Conservation (phyloP, 2,113 vertebrate genomes). For the Tiliqua scincoides region DNA sequence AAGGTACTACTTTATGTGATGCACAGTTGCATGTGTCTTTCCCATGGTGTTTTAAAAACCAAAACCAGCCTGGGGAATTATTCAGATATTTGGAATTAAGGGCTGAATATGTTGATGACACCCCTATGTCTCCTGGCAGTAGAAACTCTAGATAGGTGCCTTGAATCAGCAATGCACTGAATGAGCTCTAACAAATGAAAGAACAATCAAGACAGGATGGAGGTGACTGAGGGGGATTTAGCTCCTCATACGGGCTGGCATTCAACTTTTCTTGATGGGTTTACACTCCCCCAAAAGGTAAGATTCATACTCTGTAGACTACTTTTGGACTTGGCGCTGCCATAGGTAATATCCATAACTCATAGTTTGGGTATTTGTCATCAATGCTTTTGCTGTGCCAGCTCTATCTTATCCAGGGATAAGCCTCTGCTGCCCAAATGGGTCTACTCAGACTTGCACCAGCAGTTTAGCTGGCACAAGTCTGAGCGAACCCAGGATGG, state of each 20-base stretch:
- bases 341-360: neutral
- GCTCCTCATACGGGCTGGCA: neutral
- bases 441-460: too few species aligned
- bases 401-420: neutral
- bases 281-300: neutral
- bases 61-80: too few species aligned
- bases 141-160: neutral
- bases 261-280: neutral
- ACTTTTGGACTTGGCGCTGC: neutral
- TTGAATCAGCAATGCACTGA: neutral
- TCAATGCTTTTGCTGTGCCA: neutral
- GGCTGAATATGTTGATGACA: neutral
- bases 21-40: neutral
- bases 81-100: neutral
- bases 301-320: too few species aligned
- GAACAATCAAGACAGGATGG: too few species aligned
- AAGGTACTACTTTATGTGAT: neutral
- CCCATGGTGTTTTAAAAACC: neutral
- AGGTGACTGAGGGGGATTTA: too few species aligned
- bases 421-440: too few species aligned
- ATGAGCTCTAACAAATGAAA: neutral
- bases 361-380: neutral
- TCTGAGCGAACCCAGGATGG: too few species aligned
- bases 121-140: neutral
- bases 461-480: too few species aligned